phyloP scores from a whole-genome alignment of 2,888 invertebrate species.

The Incurvaria masculella region DNA sequence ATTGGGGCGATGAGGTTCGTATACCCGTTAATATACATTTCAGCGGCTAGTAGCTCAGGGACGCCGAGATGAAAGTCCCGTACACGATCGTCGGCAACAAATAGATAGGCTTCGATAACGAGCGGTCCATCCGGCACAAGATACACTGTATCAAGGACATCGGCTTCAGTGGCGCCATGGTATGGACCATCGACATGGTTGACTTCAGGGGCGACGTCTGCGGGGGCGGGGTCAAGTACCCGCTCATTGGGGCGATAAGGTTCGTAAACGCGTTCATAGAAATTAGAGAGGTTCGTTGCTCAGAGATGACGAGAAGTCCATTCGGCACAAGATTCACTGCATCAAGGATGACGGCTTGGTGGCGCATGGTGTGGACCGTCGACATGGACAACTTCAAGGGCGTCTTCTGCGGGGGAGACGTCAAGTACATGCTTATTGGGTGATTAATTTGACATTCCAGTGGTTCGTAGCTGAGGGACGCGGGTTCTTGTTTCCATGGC shows the following conservation, averaged over 20 bases:
- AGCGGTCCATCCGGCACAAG: conserved; percentile 82
- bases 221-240: conserved; percentile 83
- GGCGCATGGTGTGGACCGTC: conserved; percentile 97
- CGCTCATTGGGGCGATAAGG: conserved; percentile 88
- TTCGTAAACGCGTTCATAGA: conserved; percentile 27
- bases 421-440: conserved; percentile 85
- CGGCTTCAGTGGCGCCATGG: conserved; percentile 90
- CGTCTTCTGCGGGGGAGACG: conserved; percentile 75
- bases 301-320: conserved; percentile 88
- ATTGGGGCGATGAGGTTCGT: conserved; percentile 83
- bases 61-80: conserved; percentile 96
- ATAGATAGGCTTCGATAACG: conserved; percentile 88
- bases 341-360: conserved; percentile 82
- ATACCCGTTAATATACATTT: background rate
- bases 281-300: background rate
- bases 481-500: too few species aligned
- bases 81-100: conserved; percentile 88
- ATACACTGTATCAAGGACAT: conserved; percentile 90
- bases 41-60: conserved; percentile 55
- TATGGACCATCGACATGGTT: conserved; percentile 95
- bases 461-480: too few species aligned
- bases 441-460: too few species aligned
- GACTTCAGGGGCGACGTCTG: conserved; percentile 85
- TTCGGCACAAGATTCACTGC: conserved; percentile 90
- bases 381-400: conserved; percentile 95